Percentiles rank a stretch among this genome's conserved stretches.
These are phyloP conservation scores for Baccha elongata DNA, from an alignment of 2,888 invertebrate species.

Conservation along the genomic window DNA sequence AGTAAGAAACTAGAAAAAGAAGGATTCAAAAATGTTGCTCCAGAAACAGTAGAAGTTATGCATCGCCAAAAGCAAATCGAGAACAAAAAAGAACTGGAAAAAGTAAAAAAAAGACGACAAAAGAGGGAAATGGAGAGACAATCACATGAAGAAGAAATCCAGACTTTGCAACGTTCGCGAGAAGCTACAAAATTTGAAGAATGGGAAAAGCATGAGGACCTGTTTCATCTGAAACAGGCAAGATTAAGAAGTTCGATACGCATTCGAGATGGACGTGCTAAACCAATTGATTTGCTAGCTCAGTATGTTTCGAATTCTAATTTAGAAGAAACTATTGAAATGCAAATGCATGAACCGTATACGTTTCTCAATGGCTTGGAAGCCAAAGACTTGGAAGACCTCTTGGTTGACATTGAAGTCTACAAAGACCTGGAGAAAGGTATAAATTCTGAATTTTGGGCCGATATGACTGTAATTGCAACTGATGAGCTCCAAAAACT, in stretches of 20 bases:
- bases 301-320: slow-evolving; percentile 97
- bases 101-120: slow-evolving; percentile 94
- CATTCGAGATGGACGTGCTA: slow-evolving; percentile 97
- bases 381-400: slow-evolving; percentile 95
- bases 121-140: slow-evolving; percentile 95
- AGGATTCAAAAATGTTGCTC: slow-evolving; percentile 90
- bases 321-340: slow-evolving; percentile 95
- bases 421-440: slow-evolving; percentile 96
- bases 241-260: slow-evolving; percentile 95
- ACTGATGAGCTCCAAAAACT: slow-evolving; percentile 95
- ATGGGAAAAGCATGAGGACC: slow-evolving; percentile 98
- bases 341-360: slow-evolving; percentile 99
- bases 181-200: slow-evolving; percentile 95
- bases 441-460: slow-evolving; percentile 96
- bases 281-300: slow-evolving; percentile 98
- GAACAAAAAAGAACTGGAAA: slow-evolving; percentile 95
- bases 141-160: slow-evolving; percentile 91
- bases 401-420: slow-evolving; percentile 97
- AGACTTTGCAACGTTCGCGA: slow-evolving; percentile 93
- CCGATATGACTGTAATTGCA: slow-evolving; percentile 97
- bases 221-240: slow-evolving; percentile 98
- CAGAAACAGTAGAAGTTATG: slow-evolving; percentile 91
- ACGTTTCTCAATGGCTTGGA: slow-evolving; percentile 96
- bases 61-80: slow-evolving; percentile 95
- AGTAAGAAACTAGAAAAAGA: slow-evolving; percentile 97